Evolutionary conservation across 2,113 vertebrate species (phyloP).

Genomic region (Apteryx mantelli): DNA sequence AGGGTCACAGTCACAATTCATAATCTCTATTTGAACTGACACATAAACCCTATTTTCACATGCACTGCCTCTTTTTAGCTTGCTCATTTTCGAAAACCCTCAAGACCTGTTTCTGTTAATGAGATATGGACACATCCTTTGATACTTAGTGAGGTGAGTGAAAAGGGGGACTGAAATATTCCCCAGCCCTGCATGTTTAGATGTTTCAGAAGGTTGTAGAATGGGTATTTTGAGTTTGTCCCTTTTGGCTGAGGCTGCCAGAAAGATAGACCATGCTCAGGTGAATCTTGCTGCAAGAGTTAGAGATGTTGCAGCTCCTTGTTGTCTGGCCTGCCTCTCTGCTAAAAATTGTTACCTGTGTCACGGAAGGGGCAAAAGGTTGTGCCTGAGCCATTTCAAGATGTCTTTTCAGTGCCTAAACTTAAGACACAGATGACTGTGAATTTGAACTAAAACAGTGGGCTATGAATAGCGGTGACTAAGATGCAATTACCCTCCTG

Average conservation of each 20-base stretch:
- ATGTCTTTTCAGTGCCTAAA: neutral
- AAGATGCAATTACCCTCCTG: neutral
- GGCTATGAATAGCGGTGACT: neutral
- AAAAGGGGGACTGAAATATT: neutral
- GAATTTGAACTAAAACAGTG: neutral
- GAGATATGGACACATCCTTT: neutral
- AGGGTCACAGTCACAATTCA: neutral
- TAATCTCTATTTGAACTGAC: neutral
- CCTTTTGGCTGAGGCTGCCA: neutral
- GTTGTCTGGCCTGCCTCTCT: neutral
- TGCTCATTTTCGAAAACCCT: neutral
- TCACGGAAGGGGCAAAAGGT: neutral
- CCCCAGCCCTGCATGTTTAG: neutral
- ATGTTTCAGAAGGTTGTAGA: neutral
- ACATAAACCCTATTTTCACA: neutral
- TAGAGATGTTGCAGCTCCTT: neutral
- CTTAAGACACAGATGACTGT: neutral
- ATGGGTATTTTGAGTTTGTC: neutral
- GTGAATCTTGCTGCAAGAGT: neutral
- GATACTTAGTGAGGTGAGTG: neutral
- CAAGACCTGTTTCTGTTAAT: neutral
- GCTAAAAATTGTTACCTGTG: neutral
- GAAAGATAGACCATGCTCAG: neutral
- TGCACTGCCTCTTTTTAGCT: neutral
- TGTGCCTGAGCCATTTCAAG: neutral